A percentile compares a stretch with the other conserved stretches of the same genome.
These are phyloP conservation scores for Poeciliopsis gracilis DNA, from an alignment of 2,797 vertebrate genomes.

Conservation along the genomic window DNA sequence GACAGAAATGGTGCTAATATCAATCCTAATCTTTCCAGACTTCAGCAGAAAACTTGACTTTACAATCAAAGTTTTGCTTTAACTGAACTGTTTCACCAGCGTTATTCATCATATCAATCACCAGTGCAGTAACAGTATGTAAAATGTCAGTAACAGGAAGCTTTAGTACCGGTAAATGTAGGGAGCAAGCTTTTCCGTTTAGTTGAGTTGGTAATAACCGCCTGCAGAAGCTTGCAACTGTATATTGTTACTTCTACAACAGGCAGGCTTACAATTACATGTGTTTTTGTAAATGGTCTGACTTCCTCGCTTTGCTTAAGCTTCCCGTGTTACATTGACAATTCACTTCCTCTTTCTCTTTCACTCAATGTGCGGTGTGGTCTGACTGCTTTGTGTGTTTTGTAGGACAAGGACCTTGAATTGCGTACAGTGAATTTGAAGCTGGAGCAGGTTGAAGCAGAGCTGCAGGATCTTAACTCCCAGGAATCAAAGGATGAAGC, in stretches of 20 bases:
- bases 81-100: background rate
- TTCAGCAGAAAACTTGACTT: background rate
- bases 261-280: background rate
- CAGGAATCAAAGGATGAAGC: slow-evolving; percentile 98
- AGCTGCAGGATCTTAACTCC: slow-evolving; percentile 94
- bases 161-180: too few species aligned
- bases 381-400: slow-evolving; percentile 2
- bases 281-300: background rate
- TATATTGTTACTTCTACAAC: background rate
- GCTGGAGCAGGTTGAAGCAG: slow-evolving; percentile 88
- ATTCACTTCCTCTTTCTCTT: slow-evolving; percentile 4
- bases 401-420: slow-evolving; percentile 93
- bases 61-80: background rate
- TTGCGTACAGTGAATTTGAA: slow-evolving; percentile 88
- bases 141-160: background rate
- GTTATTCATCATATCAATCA: background rate
- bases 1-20: background rate
- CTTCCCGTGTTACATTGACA: background rate
- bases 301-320: slow-evolving; percentile 3
- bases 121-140: background rate
- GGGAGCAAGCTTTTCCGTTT: too few species aligned
- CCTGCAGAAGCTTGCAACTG: background rate
- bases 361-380: background rate
- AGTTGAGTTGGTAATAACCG: too few species aligned
- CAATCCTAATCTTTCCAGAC: background rate